A percentile compares a stretch with the other conserved stretches of the same genome.
phyloP scores from a whole-genome alignment of 2,113 vertebrate species.

The Chinchilla lanigera region DNA sequence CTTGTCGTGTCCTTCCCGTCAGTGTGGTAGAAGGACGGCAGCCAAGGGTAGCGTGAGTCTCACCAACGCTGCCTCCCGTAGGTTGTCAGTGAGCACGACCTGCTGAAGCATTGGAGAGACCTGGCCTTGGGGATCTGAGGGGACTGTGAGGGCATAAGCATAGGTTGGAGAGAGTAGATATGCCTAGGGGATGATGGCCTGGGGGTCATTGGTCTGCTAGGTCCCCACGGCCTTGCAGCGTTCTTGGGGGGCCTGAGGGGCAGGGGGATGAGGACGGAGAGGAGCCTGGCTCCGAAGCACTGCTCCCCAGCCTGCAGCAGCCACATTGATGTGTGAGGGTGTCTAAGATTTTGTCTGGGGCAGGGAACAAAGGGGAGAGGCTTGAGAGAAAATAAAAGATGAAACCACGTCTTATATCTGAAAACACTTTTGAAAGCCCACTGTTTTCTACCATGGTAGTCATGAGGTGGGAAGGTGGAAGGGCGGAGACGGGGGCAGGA shows the following conservation, averaged over 20 bases:
- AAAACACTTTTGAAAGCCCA: neutral
- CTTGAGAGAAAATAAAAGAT: neutral
- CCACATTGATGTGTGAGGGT: neutral
- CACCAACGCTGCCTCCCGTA: rapidly evolving
- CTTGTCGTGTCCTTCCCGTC: neutral
- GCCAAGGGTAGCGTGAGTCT: neutral
- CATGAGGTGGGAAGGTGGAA: rapidly evolving
- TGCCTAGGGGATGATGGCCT: neutral
- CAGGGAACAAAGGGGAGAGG: too few relatives aligned
- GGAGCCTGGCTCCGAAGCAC: neutral
- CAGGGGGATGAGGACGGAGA: too few relatives aligned
- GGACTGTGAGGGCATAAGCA: too few relatives aligned
- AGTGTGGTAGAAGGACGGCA: neutral
- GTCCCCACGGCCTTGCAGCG: neutral
- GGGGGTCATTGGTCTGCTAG: rapidly evolving
- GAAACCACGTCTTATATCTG: neutral
- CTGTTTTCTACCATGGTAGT: neutral
- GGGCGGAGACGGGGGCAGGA: neutral
- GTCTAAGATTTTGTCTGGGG: neutral
- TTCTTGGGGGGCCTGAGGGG: neutral
- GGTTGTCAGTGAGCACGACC: neutral
- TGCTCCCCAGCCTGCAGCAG: rapidly evolving
- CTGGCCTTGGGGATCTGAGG: rapidly evolving
- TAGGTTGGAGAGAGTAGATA: neutral
- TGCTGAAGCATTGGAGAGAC: neutral